Conservation (phyloP, 1,140 invertebrate genomes). For the Colletes latitarsis region DNA sequence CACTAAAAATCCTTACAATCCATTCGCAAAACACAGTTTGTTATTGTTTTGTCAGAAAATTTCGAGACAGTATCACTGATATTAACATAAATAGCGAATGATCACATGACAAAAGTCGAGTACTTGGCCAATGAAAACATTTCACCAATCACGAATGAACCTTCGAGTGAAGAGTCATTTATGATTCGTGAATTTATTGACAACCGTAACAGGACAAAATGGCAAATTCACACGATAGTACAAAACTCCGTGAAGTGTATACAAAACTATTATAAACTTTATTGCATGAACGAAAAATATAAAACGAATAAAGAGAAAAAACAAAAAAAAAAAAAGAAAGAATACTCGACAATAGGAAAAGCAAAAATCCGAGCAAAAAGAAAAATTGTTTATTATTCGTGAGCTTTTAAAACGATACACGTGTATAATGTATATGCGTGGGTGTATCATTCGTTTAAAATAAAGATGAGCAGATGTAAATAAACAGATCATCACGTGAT, state of each 20-base stretch:
- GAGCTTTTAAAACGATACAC: background rate
- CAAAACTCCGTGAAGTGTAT: background rate
- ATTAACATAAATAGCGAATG: conserved; percentile 69
- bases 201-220: background rate
- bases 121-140: conserved; percentile 61
- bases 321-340: no score
- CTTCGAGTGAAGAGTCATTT: conserved; percentile 19
- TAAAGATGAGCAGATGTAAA: no score
- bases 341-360: no score
- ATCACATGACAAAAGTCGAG: conserved; percentile 72
- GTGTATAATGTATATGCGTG: no score
- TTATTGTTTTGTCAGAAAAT: conserved; percentile 74
- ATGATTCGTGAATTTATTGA: conserved; percentile 27
- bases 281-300: background rate
- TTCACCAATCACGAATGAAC: conserved; percentile 57
- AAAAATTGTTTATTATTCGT: no score
- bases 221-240: background rate
- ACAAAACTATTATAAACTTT: background rate
- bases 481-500: no score
- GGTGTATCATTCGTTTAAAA: no score
- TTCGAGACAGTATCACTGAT: conserved; percentile 66
- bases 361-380: no score
- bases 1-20: conserved; percentile 27
- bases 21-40: conserved; percentile 52
- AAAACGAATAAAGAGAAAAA: background rate